A percentile compares a stretch with the other conserved stretches of the same genome.
phyloP scores from a whole-genome alignment of 2,888 invertebrate genomes.

The Cryptus armator region DNA sequence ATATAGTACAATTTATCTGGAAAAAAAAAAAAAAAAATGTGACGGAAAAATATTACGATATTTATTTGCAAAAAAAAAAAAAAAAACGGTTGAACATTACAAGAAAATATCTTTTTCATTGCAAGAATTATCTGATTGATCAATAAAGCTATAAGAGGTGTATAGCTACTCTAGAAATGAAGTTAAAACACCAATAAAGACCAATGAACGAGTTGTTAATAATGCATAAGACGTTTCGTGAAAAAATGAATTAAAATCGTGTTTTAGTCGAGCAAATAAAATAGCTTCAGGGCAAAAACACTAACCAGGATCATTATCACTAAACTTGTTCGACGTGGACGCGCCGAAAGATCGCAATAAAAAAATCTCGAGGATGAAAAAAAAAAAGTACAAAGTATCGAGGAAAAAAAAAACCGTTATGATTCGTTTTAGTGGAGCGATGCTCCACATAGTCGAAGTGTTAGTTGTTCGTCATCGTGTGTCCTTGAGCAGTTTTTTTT shows the following conservation, averaged over 20 bases:
- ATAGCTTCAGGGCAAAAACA: background rate
- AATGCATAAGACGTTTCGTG: background rate
- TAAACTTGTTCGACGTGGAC: background rate
- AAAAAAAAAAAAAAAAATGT: constrained; percentile 54
- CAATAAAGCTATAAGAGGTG: background rate
- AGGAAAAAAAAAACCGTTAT: constrained; percentile 7
- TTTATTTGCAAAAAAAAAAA: constrained; percentile 8
- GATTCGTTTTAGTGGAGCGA: constrained; percentile 38
- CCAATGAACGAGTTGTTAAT: no score
- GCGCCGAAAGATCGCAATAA: background rate
- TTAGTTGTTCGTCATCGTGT: constrained; percentile 75
- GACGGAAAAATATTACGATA: background rate
- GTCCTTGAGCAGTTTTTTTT: constrained; percentile 75
- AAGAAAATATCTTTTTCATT: background rate
- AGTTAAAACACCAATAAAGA: no score
- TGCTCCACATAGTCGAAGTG: constrained; percentile 49
- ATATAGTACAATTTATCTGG: constrained; percentile 76
- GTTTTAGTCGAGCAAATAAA: background rate
- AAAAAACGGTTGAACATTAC: background rate
- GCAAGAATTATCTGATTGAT: background rate
- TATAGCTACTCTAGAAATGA: no score
- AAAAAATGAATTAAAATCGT: background rate
- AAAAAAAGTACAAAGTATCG: constrained; percentile 14
- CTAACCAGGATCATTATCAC: background rate
- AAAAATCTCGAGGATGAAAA: constrained; percentile 20